Evolutionary conservation across 2,113 vertebrate genomes (phyloP).

Genomic region (Heteronetta atricapilla): DNA sequence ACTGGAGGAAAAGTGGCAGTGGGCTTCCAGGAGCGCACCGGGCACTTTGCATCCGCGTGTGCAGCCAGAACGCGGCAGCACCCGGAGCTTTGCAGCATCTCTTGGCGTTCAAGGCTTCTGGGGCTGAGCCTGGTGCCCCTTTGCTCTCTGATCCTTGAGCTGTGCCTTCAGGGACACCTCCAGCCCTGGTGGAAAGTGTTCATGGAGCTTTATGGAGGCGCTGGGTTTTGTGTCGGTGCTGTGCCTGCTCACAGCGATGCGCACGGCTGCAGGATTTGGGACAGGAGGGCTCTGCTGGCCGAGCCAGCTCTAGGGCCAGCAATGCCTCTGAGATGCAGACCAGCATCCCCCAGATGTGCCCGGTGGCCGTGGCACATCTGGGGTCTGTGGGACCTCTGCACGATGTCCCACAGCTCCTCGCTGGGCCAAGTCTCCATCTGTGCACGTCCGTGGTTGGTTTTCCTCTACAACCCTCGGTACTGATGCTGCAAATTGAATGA

Average conservation of each 20-base stretch:
- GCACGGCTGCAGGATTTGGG: neutral
- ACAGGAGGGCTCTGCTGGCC: neutral
- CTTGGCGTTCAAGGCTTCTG: too few species aligned
- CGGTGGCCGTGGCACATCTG: fast-evolving
- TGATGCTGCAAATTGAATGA: conserved; percentile 23
- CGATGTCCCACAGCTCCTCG: fast-evolving
- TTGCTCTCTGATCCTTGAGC: too few species aligned
- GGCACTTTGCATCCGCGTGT: too few species aligned
- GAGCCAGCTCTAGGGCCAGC: neutral
- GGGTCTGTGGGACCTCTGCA: neutral
- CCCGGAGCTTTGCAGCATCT: too few species aligned
- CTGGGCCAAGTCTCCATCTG: fast-evolving
- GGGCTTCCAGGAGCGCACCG: neutral
- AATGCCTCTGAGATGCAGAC: fast-evolving
- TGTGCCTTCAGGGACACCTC: neutral
- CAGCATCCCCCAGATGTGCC: fast-evolving
- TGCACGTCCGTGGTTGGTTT: neutral
- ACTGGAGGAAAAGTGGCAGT: fast-evolving
- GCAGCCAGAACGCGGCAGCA: too few species aligned
- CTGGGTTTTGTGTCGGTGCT: neutral
- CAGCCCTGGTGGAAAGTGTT: neutral
- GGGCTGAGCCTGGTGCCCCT: neutral
- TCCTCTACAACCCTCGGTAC: neutral
- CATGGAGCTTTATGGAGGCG: neutral
- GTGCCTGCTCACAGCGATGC: neutral